Evolutionary conservation across 2,888 invertebrate species (phyloP).

Genomic region (Pheosia gnoma): DNA sequence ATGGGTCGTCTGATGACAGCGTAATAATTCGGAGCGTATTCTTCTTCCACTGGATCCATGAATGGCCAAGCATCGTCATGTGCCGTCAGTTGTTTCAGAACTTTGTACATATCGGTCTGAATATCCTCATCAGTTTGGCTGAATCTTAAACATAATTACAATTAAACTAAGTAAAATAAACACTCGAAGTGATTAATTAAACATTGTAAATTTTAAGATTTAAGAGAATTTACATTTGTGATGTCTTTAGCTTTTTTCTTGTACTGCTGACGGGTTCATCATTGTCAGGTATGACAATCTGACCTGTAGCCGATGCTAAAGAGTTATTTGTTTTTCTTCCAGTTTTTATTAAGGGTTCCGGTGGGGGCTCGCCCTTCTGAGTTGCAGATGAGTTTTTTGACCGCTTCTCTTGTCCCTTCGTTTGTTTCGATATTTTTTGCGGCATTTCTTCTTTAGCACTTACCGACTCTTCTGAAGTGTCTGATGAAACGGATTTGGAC

Average conservation of each 20-base stretch:
- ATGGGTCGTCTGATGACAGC: constrained; percentile 91
- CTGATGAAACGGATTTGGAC: constrained; percentile 66
- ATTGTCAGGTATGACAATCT: constrained; percentile 88
- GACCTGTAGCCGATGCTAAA: constrained; percentile 92
- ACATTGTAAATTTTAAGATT: neutral
- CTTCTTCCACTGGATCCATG: constrained; percentile 95
- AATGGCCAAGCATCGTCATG: constrained; percentile 98
- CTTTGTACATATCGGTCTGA: constrained; percentile 96
- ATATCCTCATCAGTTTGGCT: constrained; percentile 93
- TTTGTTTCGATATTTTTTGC: constrained; percentile 60
- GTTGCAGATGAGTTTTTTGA: constrained; percentile 69
- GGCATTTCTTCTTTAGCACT: constrained; percentile 71
- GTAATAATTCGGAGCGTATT: constrained; percentile 94
- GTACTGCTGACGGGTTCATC: constrained; percentile 74
- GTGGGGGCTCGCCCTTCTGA: constrained; percentile 71
- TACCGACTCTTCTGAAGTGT: constrained; percentile 60
- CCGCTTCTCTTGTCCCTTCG: constrained; percentile 66
- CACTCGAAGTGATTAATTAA: neutral
- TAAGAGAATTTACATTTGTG: constrained; percentile 85
- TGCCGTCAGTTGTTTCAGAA: constrained; percentile 92
- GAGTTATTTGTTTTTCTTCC: constrained; percentile 95
- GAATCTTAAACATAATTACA: constrained; percentile 81
- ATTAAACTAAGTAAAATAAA: constrained; percentile 4
- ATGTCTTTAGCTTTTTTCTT: constrained; percentile 85
- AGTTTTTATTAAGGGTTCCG: constrained; percentile 70